These are phyloP conservation scores for Gryllus longicercus DNA, from an alignment of 2,888 invertebrate species.

Conservation along the genomic window DNA sequence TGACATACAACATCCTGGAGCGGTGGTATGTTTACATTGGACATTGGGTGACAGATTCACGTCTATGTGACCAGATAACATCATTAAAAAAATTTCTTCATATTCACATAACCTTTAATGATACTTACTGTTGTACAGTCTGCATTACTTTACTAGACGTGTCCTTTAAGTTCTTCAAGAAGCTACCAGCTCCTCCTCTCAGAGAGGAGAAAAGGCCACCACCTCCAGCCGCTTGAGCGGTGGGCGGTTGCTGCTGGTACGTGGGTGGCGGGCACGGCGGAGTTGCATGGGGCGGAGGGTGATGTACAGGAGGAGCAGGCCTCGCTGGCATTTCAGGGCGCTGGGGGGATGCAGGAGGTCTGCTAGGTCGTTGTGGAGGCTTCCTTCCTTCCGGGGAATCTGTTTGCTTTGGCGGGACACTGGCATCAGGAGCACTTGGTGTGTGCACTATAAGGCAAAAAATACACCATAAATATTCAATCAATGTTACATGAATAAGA, in stretches of 20 bases:
- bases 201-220: slow-evolving; percentile 79
- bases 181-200: slow-evolving; percentile 87
- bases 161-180: slow-evolving; percentile 91
- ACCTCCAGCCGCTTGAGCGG: slow-evolving; percentile 29
- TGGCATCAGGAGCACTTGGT: slow-evolving; percentile 39
- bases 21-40: no score
- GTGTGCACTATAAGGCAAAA: slow-evolving; percentile 40
- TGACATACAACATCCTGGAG: no score
- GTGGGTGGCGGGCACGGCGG: slow-evolving; percentile 36
- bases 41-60: no score
- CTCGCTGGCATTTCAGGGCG: slow-evolving; percentile 41
- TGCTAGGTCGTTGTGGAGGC: slow-evolving; percentile 43
- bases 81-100: no score
- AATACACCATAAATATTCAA: no score
- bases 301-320: slow-evolving; percentile 43
- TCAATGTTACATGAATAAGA: no score
- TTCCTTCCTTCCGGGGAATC: background rate
- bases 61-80: no score
- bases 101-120: background rate
- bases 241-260: slow-evolving; percentile 29
- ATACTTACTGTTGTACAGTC: slow-evolving; percentile 80
- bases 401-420: slow-evolving; percentile 4
- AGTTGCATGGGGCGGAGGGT: slow-evolving; percentile 35
- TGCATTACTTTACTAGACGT: slow-evolving; percentile 96
- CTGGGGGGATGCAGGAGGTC: slow-evolving; percentile 44